These are phyloP conservation scores for Leuciscus waleckii DNA, from an alignment of 2,797 vertebrate genomes.

Conservation along the genomic window DNA sequence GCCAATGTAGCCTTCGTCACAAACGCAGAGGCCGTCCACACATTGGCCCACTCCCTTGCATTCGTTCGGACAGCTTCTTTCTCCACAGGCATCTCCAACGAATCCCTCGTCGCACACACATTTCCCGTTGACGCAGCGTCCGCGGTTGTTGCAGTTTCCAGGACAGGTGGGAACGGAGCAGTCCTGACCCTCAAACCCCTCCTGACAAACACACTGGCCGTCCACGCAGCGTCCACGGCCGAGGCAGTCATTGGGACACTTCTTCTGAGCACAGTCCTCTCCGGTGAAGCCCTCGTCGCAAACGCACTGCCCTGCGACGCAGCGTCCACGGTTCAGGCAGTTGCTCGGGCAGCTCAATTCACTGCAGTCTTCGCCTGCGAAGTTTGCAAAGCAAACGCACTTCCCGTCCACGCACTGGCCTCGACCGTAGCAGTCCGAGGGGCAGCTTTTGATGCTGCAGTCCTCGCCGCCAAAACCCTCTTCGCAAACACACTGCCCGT, in stretches of 20 bases:
- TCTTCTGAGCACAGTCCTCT: slow-evolving; percentile 81
- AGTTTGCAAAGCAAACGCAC: slow-evolving; percentile 81
- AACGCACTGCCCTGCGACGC: slow-evolving; percentile 82
- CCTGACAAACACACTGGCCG: slow-evolving; percentile 74
- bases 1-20: slow-evolving; percentile 85
- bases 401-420: slow-evolving; percentile 82
- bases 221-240: slow-evolving; percentile 78
- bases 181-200: slow-evolving; percentile 84
- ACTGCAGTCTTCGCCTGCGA: slow-evolving; percentile 80
- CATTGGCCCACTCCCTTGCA: slow-evolving; percentile 80
- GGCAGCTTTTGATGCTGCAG: slow-evolving; percentile 83
- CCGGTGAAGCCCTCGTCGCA: slow-evolving; percentile 86
- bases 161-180: slow-evolving; percentile 83
- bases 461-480: slow-evolving; percentile 81
- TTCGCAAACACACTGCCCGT: slow-evolving; percentile 84
- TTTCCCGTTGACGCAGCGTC: slow-evolving; percentile 82
- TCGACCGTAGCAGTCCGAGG: slow-evolving; percentile 78
- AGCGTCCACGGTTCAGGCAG: slow-evolving; percentile 82
- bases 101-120: slow-evolving; percentile 84
- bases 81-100: slow-evolving; percentile 80
- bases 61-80: slow-evolving; percentile 79
- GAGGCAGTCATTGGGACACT: slow-evolving; percentile 85
- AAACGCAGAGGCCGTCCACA: slow-evolving; percentile 73
- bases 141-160: slow-evolving; percentile 79
- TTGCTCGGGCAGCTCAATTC: slow-evolving; percentile 83